phyloP scores from a whole-genome alignment of 2,113 vertebrate species.

The Pachycephala philippinensis region DNA sequence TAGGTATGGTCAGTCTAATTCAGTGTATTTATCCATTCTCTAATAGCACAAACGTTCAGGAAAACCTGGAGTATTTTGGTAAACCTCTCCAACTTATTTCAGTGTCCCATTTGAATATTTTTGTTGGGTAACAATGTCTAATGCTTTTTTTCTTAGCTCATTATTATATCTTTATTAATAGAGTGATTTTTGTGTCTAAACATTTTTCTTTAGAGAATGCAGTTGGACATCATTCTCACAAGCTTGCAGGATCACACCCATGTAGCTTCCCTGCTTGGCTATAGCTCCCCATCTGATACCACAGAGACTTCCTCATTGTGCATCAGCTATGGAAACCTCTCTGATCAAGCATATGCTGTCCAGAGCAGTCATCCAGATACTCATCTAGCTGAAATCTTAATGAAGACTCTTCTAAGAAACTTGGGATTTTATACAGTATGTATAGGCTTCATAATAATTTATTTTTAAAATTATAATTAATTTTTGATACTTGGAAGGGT shows the following conservation, averaged over 20 bases:
- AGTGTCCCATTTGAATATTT: neutral
- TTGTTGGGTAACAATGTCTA: neutral
- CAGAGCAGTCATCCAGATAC: conserved; percentile 88
- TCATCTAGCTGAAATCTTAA: conserved; percentile 95
- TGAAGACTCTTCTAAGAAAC: conserved; percentile 97
- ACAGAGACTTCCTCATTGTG: conserved; percentile 78
- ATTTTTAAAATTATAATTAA: neutral
- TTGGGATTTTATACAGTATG: conserved; percentile 96
- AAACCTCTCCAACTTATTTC: neutral
- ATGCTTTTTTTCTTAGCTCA: neutral
- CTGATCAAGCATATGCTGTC: conserved; percentile 74
- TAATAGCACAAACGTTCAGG: neutral
- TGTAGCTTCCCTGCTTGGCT: conserved; percentile 93
- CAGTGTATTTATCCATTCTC: neutral
- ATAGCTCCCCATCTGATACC: conserved; percentile 87
- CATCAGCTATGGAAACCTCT: conserved; percentile 71
- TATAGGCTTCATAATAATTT: neutral
- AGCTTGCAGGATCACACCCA: conserved; percentile 98
- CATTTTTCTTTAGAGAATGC: conserved; percentile 82
- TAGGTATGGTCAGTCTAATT: neutral
- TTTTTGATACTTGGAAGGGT: neutral
- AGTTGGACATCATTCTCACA: conserved; percentile 96
- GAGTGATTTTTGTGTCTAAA: neutral
- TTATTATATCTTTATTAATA: neutral
- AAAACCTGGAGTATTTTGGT: neutral